Evolutionary conservation across 2,113 vertebrate genomes (phyloP).

Genomic region (Gymnogyps californianus): DNA sequence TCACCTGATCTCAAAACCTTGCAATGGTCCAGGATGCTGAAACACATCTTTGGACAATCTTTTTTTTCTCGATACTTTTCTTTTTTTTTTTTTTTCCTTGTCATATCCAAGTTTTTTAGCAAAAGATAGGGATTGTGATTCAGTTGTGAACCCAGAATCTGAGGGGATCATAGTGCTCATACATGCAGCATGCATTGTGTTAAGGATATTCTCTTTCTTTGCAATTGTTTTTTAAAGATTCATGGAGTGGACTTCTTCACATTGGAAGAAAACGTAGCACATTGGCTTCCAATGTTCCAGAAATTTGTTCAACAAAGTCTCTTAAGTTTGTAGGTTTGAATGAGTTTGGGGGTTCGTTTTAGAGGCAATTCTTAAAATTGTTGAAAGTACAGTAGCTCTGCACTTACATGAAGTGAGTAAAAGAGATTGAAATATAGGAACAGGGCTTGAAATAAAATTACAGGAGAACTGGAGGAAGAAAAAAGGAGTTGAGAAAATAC

Average conservation of each 20-base stretch:
- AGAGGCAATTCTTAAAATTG: background rate
- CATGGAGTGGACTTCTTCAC: background rate
- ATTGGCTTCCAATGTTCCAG: background rate
- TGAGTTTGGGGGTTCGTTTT: background rate
- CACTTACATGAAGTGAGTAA: background rate
- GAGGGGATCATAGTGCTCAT: background rate
- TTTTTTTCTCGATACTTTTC: background rate
- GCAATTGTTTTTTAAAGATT: background rate
- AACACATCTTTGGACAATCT: background rate
- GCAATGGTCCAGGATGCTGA: background rate
- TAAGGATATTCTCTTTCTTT: background rate
- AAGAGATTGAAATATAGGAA: background rate
- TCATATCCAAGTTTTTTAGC: background rate
- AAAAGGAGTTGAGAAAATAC: background rate
- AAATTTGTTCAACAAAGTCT: background rate
- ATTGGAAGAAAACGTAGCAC: background rate
- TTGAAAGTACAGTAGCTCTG: background rate
- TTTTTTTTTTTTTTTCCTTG: background rate
- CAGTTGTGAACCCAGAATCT: background rate
- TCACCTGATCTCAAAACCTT: background rate
- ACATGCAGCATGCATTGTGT: fast-evolving
- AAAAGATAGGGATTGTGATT: background rate
- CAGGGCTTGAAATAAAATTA: background rate
- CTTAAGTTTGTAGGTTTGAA: background rate
- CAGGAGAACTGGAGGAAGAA: background rate